Conservation (phyloP, 1,140 invertebrate genomes). For the Venustaconcha ellipsiformis region DNA sequence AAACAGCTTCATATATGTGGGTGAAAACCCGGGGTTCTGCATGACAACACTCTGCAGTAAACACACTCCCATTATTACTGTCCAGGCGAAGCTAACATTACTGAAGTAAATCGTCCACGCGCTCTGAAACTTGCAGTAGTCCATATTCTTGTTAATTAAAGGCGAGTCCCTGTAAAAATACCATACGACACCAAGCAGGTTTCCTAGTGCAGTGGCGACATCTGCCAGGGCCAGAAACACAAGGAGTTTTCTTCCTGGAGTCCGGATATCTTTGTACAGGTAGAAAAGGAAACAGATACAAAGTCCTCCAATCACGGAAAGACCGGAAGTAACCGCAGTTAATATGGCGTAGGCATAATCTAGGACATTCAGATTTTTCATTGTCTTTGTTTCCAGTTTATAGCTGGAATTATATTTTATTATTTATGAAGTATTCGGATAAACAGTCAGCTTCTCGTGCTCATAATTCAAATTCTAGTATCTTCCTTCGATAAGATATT, state of each 20-base stretch:
- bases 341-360: slow-evolving; percentile 25
- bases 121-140: slow-evolving; percentile 30
- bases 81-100: slow-evolving; percentile 25
- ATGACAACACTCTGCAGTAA: slow-evolving; percentile 19
- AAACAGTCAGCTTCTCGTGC: no score
- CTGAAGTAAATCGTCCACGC: slow-evolving; percentile 32
- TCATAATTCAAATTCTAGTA: no score
- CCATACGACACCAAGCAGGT: slow-evolving; percentile 28
- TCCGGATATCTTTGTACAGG: slow-evolving; percentile 22
- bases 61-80: slow-evolving; percentile 20
- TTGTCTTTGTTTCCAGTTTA: no score
- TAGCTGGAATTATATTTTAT: no score
- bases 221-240: slow-evolving; percentile 23
- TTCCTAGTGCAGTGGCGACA: slow-evolving; percentile 26
- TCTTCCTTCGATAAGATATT: no score
- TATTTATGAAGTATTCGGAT: no score
- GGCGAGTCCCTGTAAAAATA: slow-evolving; percentile 18
- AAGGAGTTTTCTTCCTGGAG: slow-evolving; percentile 21
- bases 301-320: slow-evolving; percentile 24
- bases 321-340: slow-evolving; percentile 23
- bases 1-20: slow-evolving; percentile 29
- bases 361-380: no score
- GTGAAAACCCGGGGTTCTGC: slow-evolving; percentile 10
- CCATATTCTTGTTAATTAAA: slow-evolving; percentile 25
- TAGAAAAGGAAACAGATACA: slow-evolving; percentile 19